These are phyloP conservation scores for Muntiacus muntjak DNA, from an alignment of 2,113 vertebrate species.

Conservation along the genomic window DNA sequence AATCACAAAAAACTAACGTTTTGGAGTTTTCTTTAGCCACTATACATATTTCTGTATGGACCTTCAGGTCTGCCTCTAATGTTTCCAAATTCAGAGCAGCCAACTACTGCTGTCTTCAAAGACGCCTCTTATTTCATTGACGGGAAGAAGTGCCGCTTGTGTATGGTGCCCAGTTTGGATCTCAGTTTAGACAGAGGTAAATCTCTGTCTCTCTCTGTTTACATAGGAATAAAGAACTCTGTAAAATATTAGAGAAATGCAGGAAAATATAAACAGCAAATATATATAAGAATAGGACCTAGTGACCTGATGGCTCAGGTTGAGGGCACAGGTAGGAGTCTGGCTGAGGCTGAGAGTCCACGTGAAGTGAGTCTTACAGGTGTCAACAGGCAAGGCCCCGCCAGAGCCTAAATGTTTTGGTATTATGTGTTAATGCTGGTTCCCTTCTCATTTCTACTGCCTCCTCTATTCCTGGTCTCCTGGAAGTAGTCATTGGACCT, in stretches of 20 bases:
- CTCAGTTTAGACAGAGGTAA: slow-evolving; percentile 72
- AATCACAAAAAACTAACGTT: neutral
- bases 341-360: neutral
- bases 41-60: slow-evolving; percentile 83
- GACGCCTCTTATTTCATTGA: slow-evolving; percentile 76
- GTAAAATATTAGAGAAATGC: neutral
- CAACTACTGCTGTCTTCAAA: slow-evolving; percentile 74
- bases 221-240: slow-evolving; percentile 12
- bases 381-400: neutral
- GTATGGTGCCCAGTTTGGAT: slow-evolving; percentile 62
- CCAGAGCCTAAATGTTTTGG: neutral
- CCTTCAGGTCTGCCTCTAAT: slow-evolving; percentile 84
- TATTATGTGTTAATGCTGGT: neutral
- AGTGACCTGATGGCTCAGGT: neutral
- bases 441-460: neutral
- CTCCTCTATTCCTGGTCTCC: neutral
- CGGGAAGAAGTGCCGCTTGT: slow-evolving; percentile 79
- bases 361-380: neutral
- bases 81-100: slow-evolving; percentile 33
- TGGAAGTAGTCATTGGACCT: neutral
- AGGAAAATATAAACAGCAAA: neutral
- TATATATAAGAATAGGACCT: neutral
- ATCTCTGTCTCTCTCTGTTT: neutral
- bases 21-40: slow-evolving; percentile 78
- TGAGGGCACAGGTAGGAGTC: neutral